Conservation (phyloP, 1,140 invertebrate species). For the Phenacoccus solenopsis region DNA sequence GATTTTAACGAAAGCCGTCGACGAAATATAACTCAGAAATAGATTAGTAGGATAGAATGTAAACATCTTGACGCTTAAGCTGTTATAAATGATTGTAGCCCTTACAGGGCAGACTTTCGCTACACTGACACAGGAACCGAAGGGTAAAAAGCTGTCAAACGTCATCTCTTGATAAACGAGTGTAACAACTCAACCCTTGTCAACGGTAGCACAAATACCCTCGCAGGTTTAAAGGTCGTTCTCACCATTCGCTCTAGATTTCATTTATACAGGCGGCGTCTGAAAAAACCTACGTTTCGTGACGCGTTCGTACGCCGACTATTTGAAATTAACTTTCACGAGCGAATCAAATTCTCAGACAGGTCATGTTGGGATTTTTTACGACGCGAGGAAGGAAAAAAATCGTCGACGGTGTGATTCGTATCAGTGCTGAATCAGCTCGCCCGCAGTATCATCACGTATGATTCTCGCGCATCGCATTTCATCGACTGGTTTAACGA, state of each 20-base stretch:
- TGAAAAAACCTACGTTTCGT: not conserved
- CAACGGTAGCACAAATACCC: slow-evolving; percentile 1
- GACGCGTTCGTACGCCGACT: not conserved
- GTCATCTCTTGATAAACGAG: not conserved
- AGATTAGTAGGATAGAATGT: slow-evolving; percentile 2
- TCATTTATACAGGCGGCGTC: not conserved
- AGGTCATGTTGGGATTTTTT: not conserved
- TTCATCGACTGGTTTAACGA: not conserved
- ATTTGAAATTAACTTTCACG: not conserved
- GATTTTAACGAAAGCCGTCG: too few species aligned
- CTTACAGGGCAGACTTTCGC: not conserved
- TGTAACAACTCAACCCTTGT: slow-evolving; percentile 1
- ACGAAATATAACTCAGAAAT: too few species aligned
- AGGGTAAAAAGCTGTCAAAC: slow-evolving; percentile 1
- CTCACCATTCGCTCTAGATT: not conserved
- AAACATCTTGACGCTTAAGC: not conserved
- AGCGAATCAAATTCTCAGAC: not conserved
- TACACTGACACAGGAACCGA: not conserved
- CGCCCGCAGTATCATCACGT: not conserved
- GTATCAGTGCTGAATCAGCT: not conserved
- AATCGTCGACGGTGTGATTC: not conserved
- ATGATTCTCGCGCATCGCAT: too few species aligned
- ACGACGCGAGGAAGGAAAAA: not conserved
- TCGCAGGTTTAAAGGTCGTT: not conserved
- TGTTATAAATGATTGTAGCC: not conserved